These are phyloP conservation scores for Bombus pyrosoma DNA, from an alignment of 1,140 invertebrate species.

Conservation along the genomic window DNA sequence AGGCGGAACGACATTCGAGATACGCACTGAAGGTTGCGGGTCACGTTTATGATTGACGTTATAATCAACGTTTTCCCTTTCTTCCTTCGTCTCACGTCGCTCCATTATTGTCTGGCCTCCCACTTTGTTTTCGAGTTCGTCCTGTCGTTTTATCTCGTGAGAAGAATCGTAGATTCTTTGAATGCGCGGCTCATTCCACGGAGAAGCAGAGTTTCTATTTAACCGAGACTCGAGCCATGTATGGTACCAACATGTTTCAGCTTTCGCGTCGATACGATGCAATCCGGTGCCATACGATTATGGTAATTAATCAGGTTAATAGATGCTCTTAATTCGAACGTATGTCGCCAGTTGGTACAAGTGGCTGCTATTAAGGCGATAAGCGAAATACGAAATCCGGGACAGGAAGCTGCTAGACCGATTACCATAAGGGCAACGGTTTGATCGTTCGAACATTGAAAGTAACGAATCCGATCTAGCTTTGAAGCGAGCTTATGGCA, in stretches of 20 bases:
- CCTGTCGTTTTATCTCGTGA: not conserved
- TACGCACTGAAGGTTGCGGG: not conserved
- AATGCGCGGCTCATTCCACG: not conserved
- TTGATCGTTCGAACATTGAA: not conserved
- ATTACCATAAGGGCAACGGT: not conserved
- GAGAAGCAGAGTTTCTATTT: conserved; percentile 5
- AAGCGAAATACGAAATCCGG: conserved; percentile 43
- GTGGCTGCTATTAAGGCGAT: conserved; percentile 56
- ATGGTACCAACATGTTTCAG: conserved; percentile 45
- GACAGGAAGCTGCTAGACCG: not conserved
- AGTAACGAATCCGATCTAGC: not conserved
- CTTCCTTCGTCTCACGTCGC: not conserved
- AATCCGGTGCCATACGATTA: conserved; percentile 55
- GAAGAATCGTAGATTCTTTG: conserved; percentile 2
- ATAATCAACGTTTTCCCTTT: not conserved
- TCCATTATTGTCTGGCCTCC: not conserved
- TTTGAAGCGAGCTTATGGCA: too few species aligned
- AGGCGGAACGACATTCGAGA: not conserved
- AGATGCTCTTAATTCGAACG: conserved; percentile 55
- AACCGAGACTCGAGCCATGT: conserved; percentile 26
- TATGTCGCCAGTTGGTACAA: conserved; percentile 39
- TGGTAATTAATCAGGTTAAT: conserved; percentile 74
- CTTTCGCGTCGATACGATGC: conserved; percentile 39
- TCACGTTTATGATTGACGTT: not conserved
- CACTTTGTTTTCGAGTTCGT: not conserved